phyloP scores from a whole-genome alignment of 2,888 invertebrate species.

The Drosophila fungiperda region DNA sequence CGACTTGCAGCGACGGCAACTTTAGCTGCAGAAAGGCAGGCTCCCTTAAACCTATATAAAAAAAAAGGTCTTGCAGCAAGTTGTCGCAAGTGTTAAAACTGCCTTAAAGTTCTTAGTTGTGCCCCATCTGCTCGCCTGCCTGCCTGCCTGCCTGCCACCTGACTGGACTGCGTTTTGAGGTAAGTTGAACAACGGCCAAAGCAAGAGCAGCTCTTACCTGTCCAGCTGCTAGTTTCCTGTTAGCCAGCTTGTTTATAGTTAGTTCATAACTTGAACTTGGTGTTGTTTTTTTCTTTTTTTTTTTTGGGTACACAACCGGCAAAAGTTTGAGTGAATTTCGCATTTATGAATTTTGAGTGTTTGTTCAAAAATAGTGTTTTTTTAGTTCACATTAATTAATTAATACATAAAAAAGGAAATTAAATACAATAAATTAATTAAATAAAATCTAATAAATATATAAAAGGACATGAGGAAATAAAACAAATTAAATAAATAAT shows the following conservation, averaged over 20 bases:
- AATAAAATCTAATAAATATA: background rate
- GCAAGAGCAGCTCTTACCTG: conserved; percentile 11
- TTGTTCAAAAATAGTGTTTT: background rate
- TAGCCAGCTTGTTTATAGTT: conserved; percentile 64
- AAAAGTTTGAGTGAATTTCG: conserved; percentile 63
- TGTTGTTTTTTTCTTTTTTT: conserved; percentile 1
- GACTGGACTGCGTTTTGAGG: conserved; percentile 55
- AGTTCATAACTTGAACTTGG: conserved; percentile 61
- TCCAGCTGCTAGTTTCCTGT: conserved; percentile 35
- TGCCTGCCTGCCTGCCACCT: conserved; percentile 15
- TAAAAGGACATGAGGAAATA: too few species aligned
- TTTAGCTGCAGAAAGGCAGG: conserved; percentile 22
- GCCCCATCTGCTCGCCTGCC: background rate
- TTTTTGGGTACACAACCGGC: background rate
- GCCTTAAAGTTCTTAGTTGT: conserved; percentile 1
- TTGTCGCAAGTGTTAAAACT: conserved; percentile 35
- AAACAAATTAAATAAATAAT: background rate
- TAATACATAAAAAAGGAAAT: background rate
- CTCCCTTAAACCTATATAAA: background rate
- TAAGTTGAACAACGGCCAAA: conserved; percentile 40
- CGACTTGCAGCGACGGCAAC: conserved; percentile 2
- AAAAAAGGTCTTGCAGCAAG: background rate
- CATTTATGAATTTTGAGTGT: conserved; percentile 24
- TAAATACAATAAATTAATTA: background rate
- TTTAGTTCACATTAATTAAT: background rate